Evolutionary conservation across 92 coral and sea anemone species (phyloP), one percentile per base, ranked within the genome.

Genomic region (Phenganax stokvisi): DNA sequence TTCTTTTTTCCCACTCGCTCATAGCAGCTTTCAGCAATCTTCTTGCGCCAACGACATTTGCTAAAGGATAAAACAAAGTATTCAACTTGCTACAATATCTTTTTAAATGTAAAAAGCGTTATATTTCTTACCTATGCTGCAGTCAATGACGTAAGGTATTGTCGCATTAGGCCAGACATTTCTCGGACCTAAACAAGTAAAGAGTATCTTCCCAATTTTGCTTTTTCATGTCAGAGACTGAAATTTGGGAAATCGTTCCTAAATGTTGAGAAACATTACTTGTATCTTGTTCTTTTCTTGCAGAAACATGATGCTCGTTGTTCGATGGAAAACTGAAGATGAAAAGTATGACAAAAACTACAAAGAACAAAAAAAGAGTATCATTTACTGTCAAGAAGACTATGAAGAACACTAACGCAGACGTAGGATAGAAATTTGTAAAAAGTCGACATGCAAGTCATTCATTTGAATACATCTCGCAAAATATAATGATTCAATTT

Each of bases 61-160:
- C 81, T 76, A 25, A 59, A 59, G 20, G 31, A 27, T 30, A 25
- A 58, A 75, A 76, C 15, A 76, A 25, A 31, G 12, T 56, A 0
- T 52, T 25, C 30, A 11, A 76, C 13, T 51, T n/a, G n/a, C 31
- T 56, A 51, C 27, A 73, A 17, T 9, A 2, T 12, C 25, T 16
- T 73, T 54, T 31, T 0, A 12, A 17, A 27, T 27, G 2, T 1
- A 56, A 5, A 6, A 7, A 7, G 10, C 47, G 12, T 28, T 15
- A 11, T 9, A 58, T 55, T 28, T 83, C 93, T 93, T 60, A 91
- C 97, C 80, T 16, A 91, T 85, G 81, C 92, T 91, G 88, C 97
- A 91, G 86, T 91, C 97, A 72, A 91, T 80, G 56, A 85, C 89
- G 70, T 91, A 91, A 7, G 97, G 97, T 63, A 91, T 87, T 37